Evolutionary conservation across 2,797 vertebrate genomes (phyloP), one percentile per base, ranked within the genome.

Genomic region (Tinamus major): DNA sequence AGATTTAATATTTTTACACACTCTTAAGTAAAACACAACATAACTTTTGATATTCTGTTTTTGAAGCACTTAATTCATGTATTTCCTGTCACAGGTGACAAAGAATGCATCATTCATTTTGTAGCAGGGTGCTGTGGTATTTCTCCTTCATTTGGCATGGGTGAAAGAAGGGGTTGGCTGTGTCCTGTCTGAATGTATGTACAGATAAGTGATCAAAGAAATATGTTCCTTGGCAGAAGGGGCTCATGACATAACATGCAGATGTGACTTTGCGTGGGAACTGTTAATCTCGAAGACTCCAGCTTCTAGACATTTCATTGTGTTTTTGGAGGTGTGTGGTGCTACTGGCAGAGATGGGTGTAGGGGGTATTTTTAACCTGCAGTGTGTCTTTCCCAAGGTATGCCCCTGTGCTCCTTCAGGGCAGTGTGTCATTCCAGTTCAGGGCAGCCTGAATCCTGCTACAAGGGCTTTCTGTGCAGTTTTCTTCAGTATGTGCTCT

Each of bases 1-100:
- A 42, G 1, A 7, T 48, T 88, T 11, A 9, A 15, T 53, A 9
- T 68, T 20, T 1, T 51, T 55, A 27, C 5, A 3, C 12, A 8
- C 49, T 15, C 49, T 26, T 19, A 39, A 26, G 10, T 65, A 56
- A 51, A 2, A 1, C 41, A 3, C 67, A 62, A 55, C 2, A 0
- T 44, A 62, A 68, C 8, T 80, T 80, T 58, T 53, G 26, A 23
- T 88, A 10, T 29, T 71, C 17, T 17, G 12, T 65, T 65, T 10
- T 63, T 58, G 23, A 67, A 39, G 33, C 48, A 31, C 53, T 58
- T 76, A 67, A 67, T 13, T 67, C 44, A 37, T 18, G n/a, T 8
- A 3, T 70, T 90, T 78, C 4, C 44, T 69, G 63, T 44, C 55
- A 51, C 35, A 76, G 39, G 41, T 37, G 39, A 5, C 55, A 9